Base-by-base conservation (phyloP, 1,140 invertebrate species). In the Drosophila pruinosa region DNA sequence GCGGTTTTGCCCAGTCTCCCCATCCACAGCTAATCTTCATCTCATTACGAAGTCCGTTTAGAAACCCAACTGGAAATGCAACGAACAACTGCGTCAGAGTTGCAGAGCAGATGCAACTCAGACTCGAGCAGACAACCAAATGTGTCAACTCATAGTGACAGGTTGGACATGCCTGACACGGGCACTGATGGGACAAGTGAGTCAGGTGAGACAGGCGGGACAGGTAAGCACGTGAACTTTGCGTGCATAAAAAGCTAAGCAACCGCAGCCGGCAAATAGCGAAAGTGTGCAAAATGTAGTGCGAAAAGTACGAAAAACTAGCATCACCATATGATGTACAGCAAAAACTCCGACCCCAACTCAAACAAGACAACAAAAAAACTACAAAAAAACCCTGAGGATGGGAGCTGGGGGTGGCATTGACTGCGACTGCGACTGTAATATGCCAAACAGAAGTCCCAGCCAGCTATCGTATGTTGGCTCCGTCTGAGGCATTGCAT, bases 361-460 rank as follows among this genome's bases (percentile, higher is more conserved):
- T 26, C 28, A 8, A 31, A 7, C 28, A 31, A 8, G 28, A 7
- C n/a, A n/a, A 7, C 28, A 31, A 26, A 24, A 56, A 59, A 56
- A 73, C 17, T 12, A 6, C 31, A 6, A 19, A 8, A 22, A 12
- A 3, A 34, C n/a, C 19, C 10, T 12, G 12, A 14, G 36, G 0
- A 5, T 12, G 12, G 36, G 12, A 14, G 15, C 0, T 4, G 28
- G 17, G 14, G 7, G 45, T 26, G 72, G 71, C 68, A 76, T 83
- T 83, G 81, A 57, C 31, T 34, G 31, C 31, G 81, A 59, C 63
- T 58, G 38, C 21, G 21, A 62, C 72, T 74, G 70, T 85, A 80
- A 85, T 82, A 86, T 86, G 81, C 64, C 81, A 86, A 81, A 81
- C 67, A 47, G 47, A 71, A 73, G 78, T 54, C 45, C 43, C 65